Evolutionary conservation across 2,113 vertebrate genomes (phyloP).

Genomic region (Saimiri boliviensis): DNA sequence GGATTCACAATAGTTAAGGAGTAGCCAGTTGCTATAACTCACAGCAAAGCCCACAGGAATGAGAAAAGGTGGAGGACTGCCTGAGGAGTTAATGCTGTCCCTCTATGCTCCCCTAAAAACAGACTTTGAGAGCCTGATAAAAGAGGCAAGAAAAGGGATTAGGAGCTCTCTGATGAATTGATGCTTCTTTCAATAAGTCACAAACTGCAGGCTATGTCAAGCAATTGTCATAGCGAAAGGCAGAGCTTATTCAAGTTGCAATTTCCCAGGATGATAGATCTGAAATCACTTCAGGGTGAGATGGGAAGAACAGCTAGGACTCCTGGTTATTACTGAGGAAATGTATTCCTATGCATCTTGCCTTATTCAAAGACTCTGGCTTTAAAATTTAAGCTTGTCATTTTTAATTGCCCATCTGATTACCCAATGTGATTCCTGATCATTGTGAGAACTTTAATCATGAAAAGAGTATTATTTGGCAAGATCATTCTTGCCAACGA

Average conservation of each 20-base stretch:
- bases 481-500: slow-evolving; percentile 36
- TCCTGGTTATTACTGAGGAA: background rate
- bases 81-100: background rate
- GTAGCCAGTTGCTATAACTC: background rate
- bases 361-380: background rate
- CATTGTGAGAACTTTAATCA: slow-evolving; percentile 52
- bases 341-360: background rate
- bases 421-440: background rate
- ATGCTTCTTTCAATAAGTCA: background rate
- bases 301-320: background rate
- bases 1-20: background rate
- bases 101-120: background rate
- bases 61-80: background rate
- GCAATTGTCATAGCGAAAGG: background rate
- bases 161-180: background rate
- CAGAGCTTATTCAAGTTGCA: background rate
- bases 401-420: slow-evolving; percentile 43
- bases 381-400: slow-evolving; percentile 12
- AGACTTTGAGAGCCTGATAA: background rate
- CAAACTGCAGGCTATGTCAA: background rate
- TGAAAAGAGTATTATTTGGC: slow-evolving; percentile 40
- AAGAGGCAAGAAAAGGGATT: background rate
- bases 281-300: slow-evolving; percentile 12
- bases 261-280: background rate
- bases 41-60: background rate